These are phyloP conservation scores for Lepetodrilus schrolli DNA, from an alignment of 2,888 invertebrate species.

Conservation along the genomic window DNA sequence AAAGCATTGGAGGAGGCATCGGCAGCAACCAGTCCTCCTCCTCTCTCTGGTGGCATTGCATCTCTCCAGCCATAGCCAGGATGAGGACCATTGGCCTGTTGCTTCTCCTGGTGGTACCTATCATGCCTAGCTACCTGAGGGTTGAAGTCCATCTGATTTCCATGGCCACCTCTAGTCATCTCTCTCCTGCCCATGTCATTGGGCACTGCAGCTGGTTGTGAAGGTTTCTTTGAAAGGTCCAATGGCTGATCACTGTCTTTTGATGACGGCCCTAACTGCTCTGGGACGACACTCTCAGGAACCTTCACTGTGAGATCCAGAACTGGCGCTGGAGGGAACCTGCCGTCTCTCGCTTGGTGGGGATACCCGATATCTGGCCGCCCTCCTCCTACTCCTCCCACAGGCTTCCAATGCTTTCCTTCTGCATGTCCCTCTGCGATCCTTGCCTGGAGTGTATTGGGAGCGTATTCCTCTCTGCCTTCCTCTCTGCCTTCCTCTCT, in stretches of 20 bases:
- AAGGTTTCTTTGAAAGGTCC: constrained; percentile 40
- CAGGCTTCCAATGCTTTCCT: no score
- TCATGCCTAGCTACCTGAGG: constrained; percentile 35
- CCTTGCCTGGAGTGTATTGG: not conserved
- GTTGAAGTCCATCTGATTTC: not conserved
- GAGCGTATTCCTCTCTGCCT: not conserved
- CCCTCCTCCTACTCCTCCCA: no score
- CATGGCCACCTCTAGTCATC: not conserved
- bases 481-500: not conserved
- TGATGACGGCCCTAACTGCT: not conserved
- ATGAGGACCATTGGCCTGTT: constrained; percentile 22
- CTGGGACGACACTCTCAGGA: not conserved
- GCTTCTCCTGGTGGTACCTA: constrained; percentile 58
- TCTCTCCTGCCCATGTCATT: not conserved
- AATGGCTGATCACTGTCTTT: constrained; percentile 35
- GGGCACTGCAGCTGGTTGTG: not conserved
- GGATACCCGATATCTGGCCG: not conserved
- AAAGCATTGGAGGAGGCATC: constrained; percentile 26
- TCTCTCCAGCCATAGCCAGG: not conserved
- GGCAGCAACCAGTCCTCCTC: no score
- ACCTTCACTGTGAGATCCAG: constrained; percentile 29
- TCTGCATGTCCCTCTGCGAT: not conserved
- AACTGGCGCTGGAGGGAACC: constrained; percentile 14
- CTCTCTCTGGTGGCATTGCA: not conserved
- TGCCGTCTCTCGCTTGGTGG: not conserved